Base-by-base conservation (phyloP, 2,888 invertebrate genomes). In the Chymomyza caudatula region DNA sequence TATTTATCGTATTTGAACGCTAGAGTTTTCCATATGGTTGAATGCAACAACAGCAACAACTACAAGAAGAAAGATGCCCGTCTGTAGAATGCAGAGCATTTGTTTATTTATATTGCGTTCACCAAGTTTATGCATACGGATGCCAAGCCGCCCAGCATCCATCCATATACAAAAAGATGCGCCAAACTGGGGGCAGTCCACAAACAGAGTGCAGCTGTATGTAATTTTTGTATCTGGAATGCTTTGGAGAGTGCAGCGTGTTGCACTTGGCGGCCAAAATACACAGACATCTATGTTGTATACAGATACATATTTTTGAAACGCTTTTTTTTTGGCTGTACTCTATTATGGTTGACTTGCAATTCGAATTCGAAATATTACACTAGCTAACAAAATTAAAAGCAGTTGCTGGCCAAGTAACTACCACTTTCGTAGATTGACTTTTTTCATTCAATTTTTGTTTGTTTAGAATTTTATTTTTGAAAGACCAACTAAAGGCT, bases 41-140 rank as follows among this genome's bases (percentile, higher is more conserved):
- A 8, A 4, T 37, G 29, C 29, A 37, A 11, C 29, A 37, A 11
- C 29, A 37, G 5, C 29, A 29, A 29, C 29, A 37, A 37, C 29
- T 11, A 37, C 29, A 37, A 37, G 11, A 2, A 37, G 11, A 37
- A 37, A n/a, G 11, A 37, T 37, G 29, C 11, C 29, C 29, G 29
- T 37, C 29, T 37, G 69, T 76, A 49, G 65, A 69, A 69, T 76
- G 69, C 60, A 73, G 77, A 78, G 65, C 78, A 80, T 85, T 80
- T 80, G 80, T 80, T 80, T 80, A 85, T 80, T 80, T 80, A 80
- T 86, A 83, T 83, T 83, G 84, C 63, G 78, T 78, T 83, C 29
- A 37, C 60, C 68, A 85, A 80, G 80, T 85, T 83, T 70, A 80
- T 85, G 71, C 75, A 76, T 72, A 80, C 71, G 73, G 23, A 49